These are phyloP conservation scores for Lates calcarifer DNA, from an alignment of 2,113 vertebrate species.

Conservation along the genomic window DNA sequence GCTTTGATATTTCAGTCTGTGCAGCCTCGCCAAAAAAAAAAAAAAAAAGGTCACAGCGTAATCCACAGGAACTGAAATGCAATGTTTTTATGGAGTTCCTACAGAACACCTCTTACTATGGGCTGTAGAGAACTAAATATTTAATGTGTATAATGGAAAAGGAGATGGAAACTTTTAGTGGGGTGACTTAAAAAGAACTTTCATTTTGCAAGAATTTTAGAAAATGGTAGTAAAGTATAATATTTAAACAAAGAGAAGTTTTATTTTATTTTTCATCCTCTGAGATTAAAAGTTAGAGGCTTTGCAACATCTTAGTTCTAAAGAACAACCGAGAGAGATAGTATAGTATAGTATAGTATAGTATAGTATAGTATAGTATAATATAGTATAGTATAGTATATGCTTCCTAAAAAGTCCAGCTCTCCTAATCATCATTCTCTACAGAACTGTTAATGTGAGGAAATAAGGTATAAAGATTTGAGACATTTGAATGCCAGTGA, in stretches of 20 bases:
- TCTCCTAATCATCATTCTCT: neutral
- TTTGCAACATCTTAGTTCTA: conserved; percentile 13
- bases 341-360: neutral
- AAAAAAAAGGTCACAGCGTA: conserved; percentile 40
- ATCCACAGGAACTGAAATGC: conserved; percentile 43
- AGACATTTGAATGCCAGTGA: neutral
- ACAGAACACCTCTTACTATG: conserved; percentile 40
- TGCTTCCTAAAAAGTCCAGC: conserved; percentile 8
- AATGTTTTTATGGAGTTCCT: conserved; percentile 52
- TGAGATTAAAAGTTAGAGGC: conserved; percentile 25
- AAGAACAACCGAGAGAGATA: neutral
- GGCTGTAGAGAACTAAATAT: conserved; percentile 67
- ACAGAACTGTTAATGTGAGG: neutral
- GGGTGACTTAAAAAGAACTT: conserved; percentile 40
- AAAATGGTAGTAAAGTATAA: conserved; percentile 35
- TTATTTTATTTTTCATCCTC: conserved; percentile 19
- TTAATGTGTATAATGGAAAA: conserved; percentile 59
- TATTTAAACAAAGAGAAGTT: conserved; percentile 44
- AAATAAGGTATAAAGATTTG: neutral
- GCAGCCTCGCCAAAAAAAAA: conserved; percentile 54
- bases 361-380: neutral
- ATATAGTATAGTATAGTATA: neutral
- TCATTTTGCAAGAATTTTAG: conserved; percentile 25
- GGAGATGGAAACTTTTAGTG: conserved; percentile 48
- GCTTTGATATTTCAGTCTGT: conserved; percentile 72